Percentiles rank a stretch among this genome's conserved stretches.
phyloP scores from a whole-genome alignment of 2,888 invertebrate species.

The Agapostemon virescens region DNA sequence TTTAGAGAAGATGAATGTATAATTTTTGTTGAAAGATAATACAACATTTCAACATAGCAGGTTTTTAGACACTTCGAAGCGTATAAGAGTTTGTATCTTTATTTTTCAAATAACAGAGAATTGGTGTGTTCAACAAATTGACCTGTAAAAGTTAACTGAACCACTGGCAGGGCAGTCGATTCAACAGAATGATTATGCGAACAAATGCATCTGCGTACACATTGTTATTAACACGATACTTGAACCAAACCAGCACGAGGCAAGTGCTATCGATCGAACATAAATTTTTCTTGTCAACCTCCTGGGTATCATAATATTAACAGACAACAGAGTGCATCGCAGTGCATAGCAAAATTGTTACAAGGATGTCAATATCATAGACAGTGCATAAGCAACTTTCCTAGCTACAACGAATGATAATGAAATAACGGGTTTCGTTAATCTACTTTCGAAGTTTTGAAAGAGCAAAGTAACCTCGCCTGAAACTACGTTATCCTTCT shows the following conservation, averaged over 20 bases:
- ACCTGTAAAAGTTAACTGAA: too few relatives aligned
- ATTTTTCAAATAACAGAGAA: neutral
- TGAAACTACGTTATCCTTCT: neutral
- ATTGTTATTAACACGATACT: too few relatives aligned
- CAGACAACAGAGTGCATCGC: neutral
- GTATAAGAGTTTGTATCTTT: too few relatives aligned
- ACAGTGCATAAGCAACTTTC: neutral
- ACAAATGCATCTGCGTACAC: too few relatives aligned
- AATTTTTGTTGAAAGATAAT: neutral
- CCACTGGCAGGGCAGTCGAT: too few relatives aligned
- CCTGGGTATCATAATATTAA: neutral
- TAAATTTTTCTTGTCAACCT: neutral
- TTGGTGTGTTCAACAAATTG: too few relatives aligned
- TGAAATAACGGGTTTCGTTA: neutral
- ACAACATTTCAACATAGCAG: neutral
- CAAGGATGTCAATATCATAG: neutral
- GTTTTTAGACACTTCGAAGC: neutral
- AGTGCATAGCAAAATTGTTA: neutral
- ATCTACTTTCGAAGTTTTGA: neutral
- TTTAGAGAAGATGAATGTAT: neutral
- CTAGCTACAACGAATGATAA: neutral
- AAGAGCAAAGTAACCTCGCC: neutral
- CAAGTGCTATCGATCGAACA: neutral
- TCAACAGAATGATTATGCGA: too few relatives aligned
- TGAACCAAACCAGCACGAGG: neutral